Percentiles rank a stretch among this genome's conserved stretches.
Evolutionary conservation across 2,888 invertebrate species (phyloP).

Genomic region (Sepioteuthis lessoniana): DNA sequence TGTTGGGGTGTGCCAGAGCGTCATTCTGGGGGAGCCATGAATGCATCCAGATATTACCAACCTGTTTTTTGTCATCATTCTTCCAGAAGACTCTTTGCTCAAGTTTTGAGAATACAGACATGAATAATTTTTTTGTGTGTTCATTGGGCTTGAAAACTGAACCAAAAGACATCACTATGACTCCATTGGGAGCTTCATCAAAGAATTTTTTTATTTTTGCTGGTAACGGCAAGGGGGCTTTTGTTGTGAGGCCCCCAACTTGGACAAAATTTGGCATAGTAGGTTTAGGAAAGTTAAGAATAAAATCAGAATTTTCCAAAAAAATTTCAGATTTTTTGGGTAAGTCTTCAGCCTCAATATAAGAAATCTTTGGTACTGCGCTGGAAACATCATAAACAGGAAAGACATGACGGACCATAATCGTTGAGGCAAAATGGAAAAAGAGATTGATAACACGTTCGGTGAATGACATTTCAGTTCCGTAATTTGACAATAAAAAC

Average conservation of each 20-base stretch:
- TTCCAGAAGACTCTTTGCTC: slow-evolving; percentile 53
- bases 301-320: slow-evolving; percentile 56
- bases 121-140: slow-evolving; percentile 50
- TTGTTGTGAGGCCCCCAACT: slow-evolving; percentile 57
- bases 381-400: background rate
- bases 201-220: slow-evolving; percentile 54
- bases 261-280: slow-evolving; percentile 56
- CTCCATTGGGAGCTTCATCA: slow-evolving; percentile 54
- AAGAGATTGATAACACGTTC: slow-evolving; percentile 46
- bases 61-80: slow-evolving; percentile 50
- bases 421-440: background rate
- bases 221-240: slow-evolving; percentile 54
- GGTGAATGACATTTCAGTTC: slow-evolving; percentile 47
- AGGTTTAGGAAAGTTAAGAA: slow-evolving; percentile 57
- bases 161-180: slow-evolving; percentile 60
- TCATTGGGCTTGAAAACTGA: slow-evolving; percentile 42
- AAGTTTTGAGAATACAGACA: slow-evolving; percentile 49
- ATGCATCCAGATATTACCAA: slow-evolving; percentile 53
- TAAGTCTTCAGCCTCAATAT: slow-evolving; percentile 45
- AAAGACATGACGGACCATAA: background rate
- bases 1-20: slow-evolving; percentile 56
- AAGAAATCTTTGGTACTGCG: background rate
- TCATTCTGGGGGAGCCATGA: slow-evolving; percentile 62
- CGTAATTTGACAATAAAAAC: background rate
- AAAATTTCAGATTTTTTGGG: slow-evolving; percentile 51